Conservation (phyloP, 2,797 vertebrate species). For the Valencia hispanica region DNA sequence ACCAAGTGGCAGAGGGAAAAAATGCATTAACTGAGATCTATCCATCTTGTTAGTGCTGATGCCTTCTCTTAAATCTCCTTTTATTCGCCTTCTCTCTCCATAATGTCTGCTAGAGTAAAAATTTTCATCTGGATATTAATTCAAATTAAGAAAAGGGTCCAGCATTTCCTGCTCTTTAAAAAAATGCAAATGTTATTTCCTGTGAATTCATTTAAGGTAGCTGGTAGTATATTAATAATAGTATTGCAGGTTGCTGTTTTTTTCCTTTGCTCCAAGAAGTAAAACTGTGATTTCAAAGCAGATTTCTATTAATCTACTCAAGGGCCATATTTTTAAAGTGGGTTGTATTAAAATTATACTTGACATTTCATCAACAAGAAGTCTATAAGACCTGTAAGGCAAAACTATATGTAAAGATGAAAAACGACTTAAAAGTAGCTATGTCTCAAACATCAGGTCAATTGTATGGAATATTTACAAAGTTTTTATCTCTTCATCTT, state of each 20-base stretch:
- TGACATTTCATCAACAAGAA: constrained; percentile 71
- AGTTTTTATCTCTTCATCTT: constrained; percentile 34
- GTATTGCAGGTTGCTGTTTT: constrained; percentile 58
- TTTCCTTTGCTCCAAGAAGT: constrained; percentile 58
- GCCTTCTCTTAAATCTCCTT: constrained; percentile 82
- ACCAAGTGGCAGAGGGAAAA: constrained; percentile 64
- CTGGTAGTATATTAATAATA: constrained; percentile 62
- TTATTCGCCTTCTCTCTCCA: constrained; percentile 56
- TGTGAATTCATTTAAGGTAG: constrained; percentile 66
- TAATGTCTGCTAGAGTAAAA: constrained; percentile 55
- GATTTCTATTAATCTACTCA: constrained; percentile 66
- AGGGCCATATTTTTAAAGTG: constrained; percentile 64
- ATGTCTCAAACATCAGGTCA: constrained; percentile 36
- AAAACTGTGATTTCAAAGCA: constrained; percentile 57
- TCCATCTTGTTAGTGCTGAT: constrained; percentile 77
- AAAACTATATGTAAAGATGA: constrained; percentile 52
- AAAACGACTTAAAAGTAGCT: constrained; percentile 54
- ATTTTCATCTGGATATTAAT: constrained; percentile 73
- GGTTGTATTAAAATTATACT: constrained; percentile 66
- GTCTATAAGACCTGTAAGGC: constrained; percentile 57
- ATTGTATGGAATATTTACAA: constrained; percentile 34
- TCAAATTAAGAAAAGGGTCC: constrained; percentile 65
- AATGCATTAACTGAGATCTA: constrained; percentile 82
- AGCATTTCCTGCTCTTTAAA: constrained; percentile 62
- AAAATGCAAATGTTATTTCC: constrained; percentile 68